Conservation (phyloP, 1,140 invertebrate genomes). For the Zophobas atratus region DNA sequence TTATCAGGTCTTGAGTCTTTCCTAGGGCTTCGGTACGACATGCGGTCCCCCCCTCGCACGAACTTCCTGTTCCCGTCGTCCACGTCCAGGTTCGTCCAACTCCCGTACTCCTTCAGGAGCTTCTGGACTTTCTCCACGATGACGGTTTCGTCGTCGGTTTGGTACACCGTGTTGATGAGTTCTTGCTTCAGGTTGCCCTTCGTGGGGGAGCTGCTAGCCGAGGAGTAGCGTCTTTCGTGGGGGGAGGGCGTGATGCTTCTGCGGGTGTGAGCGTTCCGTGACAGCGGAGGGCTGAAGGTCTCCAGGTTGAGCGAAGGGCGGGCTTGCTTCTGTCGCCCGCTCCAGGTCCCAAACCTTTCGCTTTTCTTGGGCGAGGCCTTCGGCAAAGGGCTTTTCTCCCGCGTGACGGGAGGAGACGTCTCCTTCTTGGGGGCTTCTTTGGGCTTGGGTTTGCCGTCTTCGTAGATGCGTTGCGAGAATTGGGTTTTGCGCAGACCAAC, state of each 20-base stretch:
- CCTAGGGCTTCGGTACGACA: conserved; percentile 69
- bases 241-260: conserved; percentile 74
- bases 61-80: conserved; percentile 64
- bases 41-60: conserved; percentile 63
- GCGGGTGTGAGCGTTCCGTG: conserved; percentile 74
- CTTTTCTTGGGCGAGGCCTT: conserved; percentile 45
- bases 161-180: conserved; percentile 78
- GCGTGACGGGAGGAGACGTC: neutral
- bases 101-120: conserved; percentile 76
- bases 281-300: conserved; percentile 78
- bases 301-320: conserved; percentile 77
- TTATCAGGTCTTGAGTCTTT: conserved; percentile 72
- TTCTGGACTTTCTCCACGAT: conserved; percentile 82
- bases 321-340: conserved; percentile 72
- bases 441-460: conserved; percentile 68
- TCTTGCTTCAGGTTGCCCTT: conserved; percentile 81
- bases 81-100: conserved; percentile 72
- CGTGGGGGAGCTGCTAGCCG: conserved; percentile 75
- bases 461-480: conserved; percentile 73
- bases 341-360: conserved; percentile 77
- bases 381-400: conserved; percentile 47
- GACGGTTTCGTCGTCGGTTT: conserved; percentile 78
- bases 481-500: conserved; percentile 79
- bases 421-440: conserved; percentile 62
- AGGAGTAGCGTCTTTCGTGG: conserved; percentile 72